These are phyloP conservation scores for Brenthis hecate DNA, from an alignment of 2,888 invertebrate genomes.

Conservation along the genomic window DNA sequence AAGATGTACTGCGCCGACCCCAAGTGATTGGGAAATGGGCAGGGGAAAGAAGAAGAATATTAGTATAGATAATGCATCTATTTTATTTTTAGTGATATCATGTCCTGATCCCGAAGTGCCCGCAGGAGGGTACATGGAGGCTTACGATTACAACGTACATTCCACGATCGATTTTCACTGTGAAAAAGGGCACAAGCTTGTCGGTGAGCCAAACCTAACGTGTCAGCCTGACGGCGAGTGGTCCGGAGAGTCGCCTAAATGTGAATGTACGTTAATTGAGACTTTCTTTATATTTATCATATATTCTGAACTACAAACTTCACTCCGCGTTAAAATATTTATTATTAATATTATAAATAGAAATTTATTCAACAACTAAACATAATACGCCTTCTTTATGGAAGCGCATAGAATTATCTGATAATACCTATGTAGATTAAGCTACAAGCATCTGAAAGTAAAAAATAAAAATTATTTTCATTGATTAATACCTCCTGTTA, in stretches of 20 bases:
- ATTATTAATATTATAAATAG: too few relatives aligned
- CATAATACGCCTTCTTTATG: too few relatives aligned
- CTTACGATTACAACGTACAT: constrained; percentile 94
- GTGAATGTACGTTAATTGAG: constrained; percentile 86
- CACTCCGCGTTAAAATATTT: too few relatives aligned
- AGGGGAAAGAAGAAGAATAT: too few relatives aligned
- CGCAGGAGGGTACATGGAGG: constrained; percentile 92
- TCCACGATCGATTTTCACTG: constrained; percentile 94
- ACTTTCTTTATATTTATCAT: not conserved
- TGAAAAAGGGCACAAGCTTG: constrained; percentile 90
- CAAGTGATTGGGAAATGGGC: too few relatives aligned
- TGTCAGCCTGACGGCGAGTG: constrained; percentile 92
- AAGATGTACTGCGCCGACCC: too few relatives aligned
- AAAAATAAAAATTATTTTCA: too few relatives aligned
- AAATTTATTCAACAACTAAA: too few relatives aligned
- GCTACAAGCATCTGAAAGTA: too few relatives aligned
- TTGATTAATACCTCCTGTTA: too few relatives aligned
- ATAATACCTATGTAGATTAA: too few relatives aligned
- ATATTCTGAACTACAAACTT: not conserved
- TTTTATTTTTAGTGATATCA: constrained; percentile 85
- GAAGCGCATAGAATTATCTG: too few relatives aligned
- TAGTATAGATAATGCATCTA: not conserved
- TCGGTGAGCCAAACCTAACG: constrained; percentile 86
- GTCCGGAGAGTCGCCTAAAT: constrained; percentile 90
- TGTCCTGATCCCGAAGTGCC: constrained; percentile 94